phyloP scores from a whole-genome alignment of 2,797 vertebrate genomes.

The Lutra lutra region DNA sequence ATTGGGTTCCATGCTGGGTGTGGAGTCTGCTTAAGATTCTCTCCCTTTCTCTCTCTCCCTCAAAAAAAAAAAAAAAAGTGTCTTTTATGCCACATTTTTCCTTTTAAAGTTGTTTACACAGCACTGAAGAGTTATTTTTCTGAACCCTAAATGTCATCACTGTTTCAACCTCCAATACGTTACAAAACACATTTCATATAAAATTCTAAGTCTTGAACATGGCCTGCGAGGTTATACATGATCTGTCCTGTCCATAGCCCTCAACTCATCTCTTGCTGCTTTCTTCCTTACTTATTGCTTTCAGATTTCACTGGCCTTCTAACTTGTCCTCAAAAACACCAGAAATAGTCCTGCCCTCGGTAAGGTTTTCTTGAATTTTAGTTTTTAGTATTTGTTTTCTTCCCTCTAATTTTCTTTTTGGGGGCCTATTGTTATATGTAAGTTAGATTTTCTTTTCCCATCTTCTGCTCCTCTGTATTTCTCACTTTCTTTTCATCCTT shows the following conservation, averaged over 20 bases:
- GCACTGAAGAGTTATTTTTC: conserved; percentile 18
- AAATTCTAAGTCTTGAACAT: background rate
- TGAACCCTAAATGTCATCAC: background rate
- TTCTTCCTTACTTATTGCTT: background rate
- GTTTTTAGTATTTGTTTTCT: conserved; percentile 32
- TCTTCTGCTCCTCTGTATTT: background rate
- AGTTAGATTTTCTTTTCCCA: background rate
- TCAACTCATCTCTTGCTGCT: background rate
- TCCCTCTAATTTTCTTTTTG: background rate
- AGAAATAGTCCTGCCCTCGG: background rate
- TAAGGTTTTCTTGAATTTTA: background rate
- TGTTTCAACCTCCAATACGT: background rate
- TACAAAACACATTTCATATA: background rate
- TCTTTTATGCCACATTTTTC: conserved; percentile 21
- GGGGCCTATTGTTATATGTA: background rate
- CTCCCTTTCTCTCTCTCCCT: background rate
- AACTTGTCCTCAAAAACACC: background rate
- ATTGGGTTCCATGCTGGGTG: background rate
- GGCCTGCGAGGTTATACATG: background rate
- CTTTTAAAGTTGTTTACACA: background rate
- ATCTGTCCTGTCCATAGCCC: background rate
- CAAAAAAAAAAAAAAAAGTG: background rate
- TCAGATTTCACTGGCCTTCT: background rate
- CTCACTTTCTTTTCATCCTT: background rate
- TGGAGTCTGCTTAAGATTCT: background rate